Evolutionary conservation across 2,888 invertebrate species (phyloP), one percentile per base, ranked within the genome.

Genomic region (Hirtodrosophila trivittata): DNA sequence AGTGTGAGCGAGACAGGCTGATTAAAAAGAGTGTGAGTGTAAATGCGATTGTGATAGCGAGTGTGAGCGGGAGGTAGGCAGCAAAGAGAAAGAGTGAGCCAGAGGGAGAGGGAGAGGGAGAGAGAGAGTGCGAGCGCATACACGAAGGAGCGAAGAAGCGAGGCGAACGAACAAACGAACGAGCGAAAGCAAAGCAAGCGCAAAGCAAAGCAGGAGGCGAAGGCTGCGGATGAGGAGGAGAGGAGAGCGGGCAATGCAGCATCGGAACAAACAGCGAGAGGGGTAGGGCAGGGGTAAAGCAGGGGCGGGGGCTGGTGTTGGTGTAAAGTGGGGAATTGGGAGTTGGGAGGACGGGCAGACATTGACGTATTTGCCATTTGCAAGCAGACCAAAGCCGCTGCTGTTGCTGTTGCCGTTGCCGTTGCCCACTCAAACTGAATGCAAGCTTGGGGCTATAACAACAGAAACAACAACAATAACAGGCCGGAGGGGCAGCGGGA

Each of bases 291-390:
- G 28, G 5, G 28, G 9, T 9, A 6, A 25, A 25, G 9, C 28
- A 9, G 52, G 21, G 37, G 25, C 13, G 41, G 43, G 7, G 28
- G 38, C 39, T 32, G 37, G 8, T 35, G 43, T 49, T 43, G 42
- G 37, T n/a, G n/a, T n/a, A n/a, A n/a, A n/a, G n/a, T n/a, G n/a
- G n/a, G n/a, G n/a, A n/a, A n/a, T n/a, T n/a, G n/a, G n/a, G n/a
- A n/a, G n/a, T n/a, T n/a, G n/a, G n/a, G n/a, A n/a, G n/a, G n/a
- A n/a, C n/a, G 39, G 25, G 46, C 42, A 58, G 39, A 66, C 78
- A 83, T 82, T 80, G 80, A 80, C 68, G 83, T 82, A 78, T 78
- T 78, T 78, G 82, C 80, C 67, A 80, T 76, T 75, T 75, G 70
- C 63, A 77, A 67, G 3, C 71, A 71, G 71, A 55, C 46, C 57